phyloP scores from a whole-genome alignment of 2,888 invertebrate genomes.

The Chironomus tentans region DNA sequence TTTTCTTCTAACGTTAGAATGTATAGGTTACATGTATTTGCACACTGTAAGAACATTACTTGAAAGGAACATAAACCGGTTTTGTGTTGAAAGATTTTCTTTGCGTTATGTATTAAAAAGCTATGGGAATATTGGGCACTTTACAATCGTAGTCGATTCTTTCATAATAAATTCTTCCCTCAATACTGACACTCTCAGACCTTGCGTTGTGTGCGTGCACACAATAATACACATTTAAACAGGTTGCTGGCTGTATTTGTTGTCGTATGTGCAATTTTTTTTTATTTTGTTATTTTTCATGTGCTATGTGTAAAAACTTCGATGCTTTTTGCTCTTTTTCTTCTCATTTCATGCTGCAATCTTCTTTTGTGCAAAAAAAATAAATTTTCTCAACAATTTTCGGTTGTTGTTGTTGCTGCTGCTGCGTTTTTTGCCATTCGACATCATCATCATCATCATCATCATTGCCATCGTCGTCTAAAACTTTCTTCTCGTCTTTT shows the following conservation, averaged over 20 bases:
- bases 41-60: background rate
- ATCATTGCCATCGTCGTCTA: background rate
- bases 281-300: background rate
- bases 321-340: background rate
- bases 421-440: background rate
- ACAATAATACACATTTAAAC: background rate
- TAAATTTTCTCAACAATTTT: background rate
- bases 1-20: background rate
- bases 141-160: background rate
- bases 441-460: background rate
- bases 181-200: background rate
- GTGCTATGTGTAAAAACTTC: background rate
- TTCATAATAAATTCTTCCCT: background rate
- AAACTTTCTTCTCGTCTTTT: constrained; percentile 7
- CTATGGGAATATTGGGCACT: background rate
- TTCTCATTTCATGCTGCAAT: background rate
- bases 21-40: background rate
- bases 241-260: background rate
- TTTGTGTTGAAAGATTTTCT: background rate
- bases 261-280: constrained; percentile 2
- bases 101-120: background rate
- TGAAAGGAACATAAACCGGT: background rate
- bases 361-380: background rate
- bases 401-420: background rate
- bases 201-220: background rate